Conservation (phyloP, 2,888 invertebrate genomes). For the Tiliacea citrago region DNA sequence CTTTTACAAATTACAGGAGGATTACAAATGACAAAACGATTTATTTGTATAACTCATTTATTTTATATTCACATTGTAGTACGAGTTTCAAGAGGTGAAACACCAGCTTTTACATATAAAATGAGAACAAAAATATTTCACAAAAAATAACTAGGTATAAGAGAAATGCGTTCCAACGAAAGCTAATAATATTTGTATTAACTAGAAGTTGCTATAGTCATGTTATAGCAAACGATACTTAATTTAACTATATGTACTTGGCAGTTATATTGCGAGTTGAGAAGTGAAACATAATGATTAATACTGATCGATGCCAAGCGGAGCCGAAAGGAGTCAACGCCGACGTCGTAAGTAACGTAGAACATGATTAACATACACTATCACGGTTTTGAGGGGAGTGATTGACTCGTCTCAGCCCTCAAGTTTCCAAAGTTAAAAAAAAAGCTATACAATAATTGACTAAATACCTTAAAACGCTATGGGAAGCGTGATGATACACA, state of each 20-base stretch:
- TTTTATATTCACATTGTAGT: slow-evolving; percentile 90
- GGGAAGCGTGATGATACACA: slow-evolving; percentile 72
- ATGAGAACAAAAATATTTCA: slow-evolving; percentile 88
- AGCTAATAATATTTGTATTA: slow-evolving; percentile 76
- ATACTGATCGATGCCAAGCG: slow-evolving; percentile 87
- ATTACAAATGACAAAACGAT: slow-evolving; percentile 63
- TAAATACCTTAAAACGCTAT: slow-evolving; percentile 89
- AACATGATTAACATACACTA: slow-evolving; percentile 71
- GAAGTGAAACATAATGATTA: slow-evolving; percentile 77
- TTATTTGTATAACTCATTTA: slow-evolving; percentile 90
- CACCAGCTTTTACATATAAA: slow-evolving; percentile 88
- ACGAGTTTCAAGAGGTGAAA: slow-evolving; percentile 86
- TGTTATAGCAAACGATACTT: slow-evolving; percentile 72
- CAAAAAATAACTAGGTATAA: slow-evolving; percentile 84
- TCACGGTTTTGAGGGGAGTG: slow-evolving; percentile 77
- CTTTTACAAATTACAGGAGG: background rate
- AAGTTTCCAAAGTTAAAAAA: slow-evolving; percentile 75
- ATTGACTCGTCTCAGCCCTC: slow-evolving; percentile 81
- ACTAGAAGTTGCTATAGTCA: slow-evolving; percentile 76
- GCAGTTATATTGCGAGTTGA: slow-evolving; percentile 71
- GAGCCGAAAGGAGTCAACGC: slow-evolving; percentile 65
- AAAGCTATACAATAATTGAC: slow-evolving; percentile 90
- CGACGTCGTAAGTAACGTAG: slow-evolving; percentile 33
- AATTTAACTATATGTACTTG: slow-evolving; percentile 74
- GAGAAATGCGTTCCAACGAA: slow-evolving; percentile 88